phyloP scores from a whole-genome alignment of 2,797 vertebrate genomes.

The Amblyraja radiata region DNA sequence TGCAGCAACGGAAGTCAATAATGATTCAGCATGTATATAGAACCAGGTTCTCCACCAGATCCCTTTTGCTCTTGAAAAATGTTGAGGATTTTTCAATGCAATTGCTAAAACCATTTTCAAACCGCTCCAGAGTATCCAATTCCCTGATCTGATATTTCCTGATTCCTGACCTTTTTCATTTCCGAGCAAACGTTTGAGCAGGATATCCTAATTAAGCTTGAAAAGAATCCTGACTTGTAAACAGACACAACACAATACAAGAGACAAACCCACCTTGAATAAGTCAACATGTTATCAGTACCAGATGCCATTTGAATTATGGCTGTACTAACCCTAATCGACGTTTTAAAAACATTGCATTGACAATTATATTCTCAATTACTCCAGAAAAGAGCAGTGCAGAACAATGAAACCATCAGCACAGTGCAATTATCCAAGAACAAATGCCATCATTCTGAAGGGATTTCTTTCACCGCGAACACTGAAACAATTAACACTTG shows the following conservation, averaged over 20 bases:
- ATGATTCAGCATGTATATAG: background rate
- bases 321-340: background rate
- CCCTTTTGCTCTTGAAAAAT: background rate
- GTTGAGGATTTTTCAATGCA: background rate
- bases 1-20: background rate
- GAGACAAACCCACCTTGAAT: conserved; percentile 11
- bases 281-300: background rate
- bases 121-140: background rate
- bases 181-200: background rate
- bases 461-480: background rate
- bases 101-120: background rate
- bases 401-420: background rate
- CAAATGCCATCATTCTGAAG: background rate
- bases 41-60: no score
- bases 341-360: background rate
- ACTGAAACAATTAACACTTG: background rate
- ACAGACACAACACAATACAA: conserved; percentile 25
- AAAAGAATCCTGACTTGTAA: conserved; percentile 1
- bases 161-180: background rate
- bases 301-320: background rate
- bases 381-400: background rate
- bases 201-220: conserved; percentile 15
- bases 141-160: background rate
- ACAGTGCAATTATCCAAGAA: background rate
- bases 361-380: background rate